Percentiles rank a stretch among this genome's conserved stretches.
These are phyloP conservation scores for Aleiodes alternator DNA, from an alignment of 2,888 invertebrate genomes.

Conservation along the genomic window DNA sequence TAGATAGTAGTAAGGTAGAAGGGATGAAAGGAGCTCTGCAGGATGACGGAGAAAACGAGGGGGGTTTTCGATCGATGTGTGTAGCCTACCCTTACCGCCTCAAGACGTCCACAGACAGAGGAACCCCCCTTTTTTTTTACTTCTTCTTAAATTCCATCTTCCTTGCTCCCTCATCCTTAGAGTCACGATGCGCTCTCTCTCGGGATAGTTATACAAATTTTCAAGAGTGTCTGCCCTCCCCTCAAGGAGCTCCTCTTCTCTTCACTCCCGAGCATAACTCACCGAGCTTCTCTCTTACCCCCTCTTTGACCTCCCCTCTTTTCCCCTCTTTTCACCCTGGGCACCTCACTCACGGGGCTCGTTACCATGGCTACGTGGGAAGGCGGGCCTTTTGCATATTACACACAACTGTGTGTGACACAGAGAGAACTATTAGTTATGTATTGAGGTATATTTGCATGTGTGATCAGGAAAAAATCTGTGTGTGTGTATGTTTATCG, in stretches of 20 bases:
- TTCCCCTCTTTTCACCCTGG: conserved; percentile 60
- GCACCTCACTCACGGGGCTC: conserved; percentile 66
- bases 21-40: conserved; percentile 28
- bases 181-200: conserved; percentile 42
- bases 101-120: conserved; percentile 49
- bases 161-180: conserved; percentile 24
- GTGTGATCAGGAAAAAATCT: conserved; percentile 30
- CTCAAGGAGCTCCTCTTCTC: conserved; percentile 51
- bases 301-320: conserved; percentile 50
- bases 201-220: conserved; percentile 75
- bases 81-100: conserved; percentile 61
- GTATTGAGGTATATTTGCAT: conserved; percentile 44
- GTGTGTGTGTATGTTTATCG: conserved; percentile 10
- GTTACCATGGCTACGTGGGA: conserved; percentile 70
- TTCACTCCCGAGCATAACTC: conserved; percentile 44
- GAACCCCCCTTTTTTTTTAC: conserved; percentile 50
- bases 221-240: conserved; percentile 72
- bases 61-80: conserved; percentile 70
- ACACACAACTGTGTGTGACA: conserved; percentile 73
- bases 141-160: conserved; percentile 32
- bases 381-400: conserved; percentile 75
- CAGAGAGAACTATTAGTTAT: conserved; percentile 59
- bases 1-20: conserved; percentile 52
- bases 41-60: conserved; percentile 54
- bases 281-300: conserved; percentile 43